Percentiles rank a stretch among this genome's conserved stretches.
Evolutionary conservation across 2,888 invertebrate species (phyloP).

Genomic region (Drosophila suboccidentalis): DNA sequence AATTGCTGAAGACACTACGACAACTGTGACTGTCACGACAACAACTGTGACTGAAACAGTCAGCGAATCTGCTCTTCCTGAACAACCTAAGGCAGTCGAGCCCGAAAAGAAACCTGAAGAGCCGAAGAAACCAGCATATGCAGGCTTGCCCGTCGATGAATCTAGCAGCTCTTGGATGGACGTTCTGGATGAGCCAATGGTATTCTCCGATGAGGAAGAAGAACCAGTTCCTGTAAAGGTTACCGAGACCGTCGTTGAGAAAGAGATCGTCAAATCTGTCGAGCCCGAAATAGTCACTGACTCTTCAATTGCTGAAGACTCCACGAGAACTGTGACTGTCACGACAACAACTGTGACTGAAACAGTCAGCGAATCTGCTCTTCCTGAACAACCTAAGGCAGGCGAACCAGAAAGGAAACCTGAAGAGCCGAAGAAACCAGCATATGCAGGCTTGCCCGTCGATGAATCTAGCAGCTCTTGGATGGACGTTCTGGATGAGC

Average conservation of each 20-base stretch:
- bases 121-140: constrained; percentile 59
- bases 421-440: constrained; percentile 63
- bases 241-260: constrained; percentile 7
- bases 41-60: constrained; percentile 35
- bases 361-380: not conserved
- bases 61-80: constrained; percentile 7
- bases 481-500: constrained; percentile 84
- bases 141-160: constrained; percentile 81
- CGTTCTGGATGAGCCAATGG: constrained; percentile 81
- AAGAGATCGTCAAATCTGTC: constrained; percentile 1
- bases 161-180: constrained; percentile 81
- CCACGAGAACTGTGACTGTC: constrained; percentile 24
- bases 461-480: constrained; percentile 68
- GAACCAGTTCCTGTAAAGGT: constrained; percentile 28
- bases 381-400: constrained; percentile 19
- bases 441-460: constrained; percentile 77
- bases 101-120: constrained; percentile 44
- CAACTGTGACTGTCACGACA: constrained; percentile 29
- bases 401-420: constrained; percentile 15
- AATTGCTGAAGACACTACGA: constrained; percentile 13
- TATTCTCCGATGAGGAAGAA: constrained; percentile 70
- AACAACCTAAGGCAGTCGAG: constrained; percentile 14
- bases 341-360: constrained; percentile 40
- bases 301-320: not conserved
- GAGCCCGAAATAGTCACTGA: not conserved